These are phyloP conservation scores for Tinamus guttatus DNA, from an alignment of 2,113 vertebrate genomes.

Conservation along the genomic window DNA sequence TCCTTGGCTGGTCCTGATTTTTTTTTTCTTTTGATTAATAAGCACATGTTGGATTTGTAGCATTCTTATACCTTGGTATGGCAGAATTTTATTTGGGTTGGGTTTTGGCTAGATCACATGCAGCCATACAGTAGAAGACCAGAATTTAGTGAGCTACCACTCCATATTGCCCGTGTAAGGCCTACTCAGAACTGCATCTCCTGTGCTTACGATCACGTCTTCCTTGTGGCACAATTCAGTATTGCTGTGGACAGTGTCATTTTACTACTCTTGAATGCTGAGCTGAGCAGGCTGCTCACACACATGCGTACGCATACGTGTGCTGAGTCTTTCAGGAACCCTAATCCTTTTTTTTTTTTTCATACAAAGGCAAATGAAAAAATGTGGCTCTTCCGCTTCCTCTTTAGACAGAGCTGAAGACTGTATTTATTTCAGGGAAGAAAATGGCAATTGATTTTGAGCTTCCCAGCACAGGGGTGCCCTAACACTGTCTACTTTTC, in stretches of 20 bases:
- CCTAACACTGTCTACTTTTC: neutral
- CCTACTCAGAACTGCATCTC: neutral
- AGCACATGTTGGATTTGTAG: neutral
- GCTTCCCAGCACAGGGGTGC: neutral
- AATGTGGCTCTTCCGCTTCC: neutral
- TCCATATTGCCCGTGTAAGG: neutral
- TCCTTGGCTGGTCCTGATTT: neutral
- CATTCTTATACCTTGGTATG: neutral
- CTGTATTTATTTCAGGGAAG: neutral
- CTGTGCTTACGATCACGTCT: neutral
- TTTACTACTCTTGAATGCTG: neutral
- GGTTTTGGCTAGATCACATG: neutral
- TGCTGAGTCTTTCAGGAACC: neutral
- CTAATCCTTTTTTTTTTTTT: neutral
- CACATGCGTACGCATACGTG: neutral
- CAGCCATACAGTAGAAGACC: neutral
- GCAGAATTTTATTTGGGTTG: neutral
- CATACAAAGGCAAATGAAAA: neutral
- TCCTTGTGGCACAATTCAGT: neutral
- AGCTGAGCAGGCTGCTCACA: neutral
- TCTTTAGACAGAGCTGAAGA: neutral
- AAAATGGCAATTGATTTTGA: neutral
- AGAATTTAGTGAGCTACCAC: neutral
- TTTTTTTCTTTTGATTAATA: constrained; percentile 11
- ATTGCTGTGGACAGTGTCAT: neutral